Evolutionary conservation across 2,113 vertebrate genomes (phyloP).

Genomic region (Trichechus manatus): DNA sequence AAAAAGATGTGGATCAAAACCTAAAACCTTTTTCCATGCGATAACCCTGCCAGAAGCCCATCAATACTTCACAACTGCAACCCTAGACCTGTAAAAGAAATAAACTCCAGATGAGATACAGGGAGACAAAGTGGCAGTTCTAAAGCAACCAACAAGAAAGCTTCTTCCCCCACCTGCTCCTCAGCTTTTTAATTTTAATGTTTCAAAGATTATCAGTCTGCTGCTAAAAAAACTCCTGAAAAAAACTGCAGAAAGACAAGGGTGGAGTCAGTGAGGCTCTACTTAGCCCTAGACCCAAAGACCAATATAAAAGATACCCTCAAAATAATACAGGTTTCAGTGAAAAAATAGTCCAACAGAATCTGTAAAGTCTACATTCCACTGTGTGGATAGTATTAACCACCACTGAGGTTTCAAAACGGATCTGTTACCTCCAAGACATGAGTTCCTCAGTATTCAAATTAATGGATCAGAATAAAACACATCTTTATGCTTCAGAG

Average conservation of each 20-base stretch:
- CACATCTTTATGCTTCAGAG: constrained; percentile 1
- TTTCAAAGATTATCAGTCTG: neutral
- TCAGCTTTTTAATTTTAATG: constrained; percentile 16
- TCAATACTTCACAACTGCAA: constrained; percentile 84
- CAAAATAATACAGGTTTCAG: neutral
- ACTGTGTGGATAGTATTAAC: neutral
- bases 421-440: neutral
- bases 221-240: constrained; percentile 28
- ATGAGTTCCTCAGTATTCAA: constrained; percentile 36
- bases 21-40: constrained; percentile 79
- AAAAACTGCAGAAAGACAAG: neutral
- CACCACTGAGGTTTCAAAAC: constrained; percentile 35
- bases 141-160: neutral
- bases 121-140: constrained; percentile 36
- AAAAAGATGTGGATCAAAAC: constrained; percentile 77
- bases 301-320: constrained; percentile 33
- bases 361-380: neutral
- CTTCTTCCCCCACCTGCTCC: neutral
- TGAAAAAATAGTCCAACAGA: constrained; percentile 18
- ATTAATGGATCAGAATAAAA: constrained; percentile 48
- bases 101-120: constrained; percentile 71
- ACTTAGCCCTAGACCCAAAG: constrained; percentile 2
- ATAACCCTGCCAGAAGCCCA: constrained; percentile 83
- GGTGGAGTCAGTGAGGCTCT: neutral
- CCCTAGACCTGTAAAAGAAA: constrained; percentile 84